phyloP scores from a whole-genome alignment of 2,888 invertebrate species.

The Schizaphis graminum region DNA sequence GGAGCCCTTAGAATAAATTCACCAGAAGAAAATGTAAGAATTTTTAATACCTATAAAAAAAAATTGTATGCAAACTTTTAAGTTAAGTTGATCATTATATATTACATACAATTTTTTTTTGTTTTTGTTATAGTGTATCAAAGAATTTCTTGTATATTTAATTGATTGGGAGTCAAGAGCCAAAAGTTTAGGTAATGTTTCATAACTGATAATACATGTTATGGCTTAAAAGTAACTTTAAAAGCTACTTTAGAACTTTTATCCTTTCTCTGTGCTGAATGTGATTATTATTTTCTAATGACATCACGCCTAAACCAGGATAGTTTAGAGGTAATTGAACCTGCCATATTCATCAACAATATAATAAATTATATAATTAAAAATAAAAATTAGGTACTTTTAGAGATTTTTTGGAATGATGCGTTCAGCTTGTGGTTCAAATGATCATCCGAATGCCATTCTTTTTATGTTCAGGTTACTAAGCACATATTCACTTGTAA shows the following conservation, averaged over 20 bases:
- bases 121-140: too few species aligned
- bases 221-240: too few species aligned
- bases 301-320: slow-evolving; percentile 10
- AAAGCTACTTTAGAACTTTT: too few species aligned
- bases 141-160: too few species aligned
- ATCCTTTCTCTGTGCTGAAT: too few species aligned
- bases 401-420: slow-evolving; percentile 30
- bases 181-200: too few species aligned
- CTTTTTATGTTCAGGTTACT: slow-evolving; percentile 25
- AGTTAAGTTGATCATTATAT: too few species aligned
- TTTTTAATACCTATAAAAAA: neutral
- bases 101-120: too few species aligned
- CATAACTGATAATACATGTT: too few species aligned
- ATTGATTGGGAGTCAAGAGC: too few species aligned
- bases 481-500: slow-evolving; percentile 17
- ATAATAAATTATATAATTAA: slow-evolving; percentile 49
- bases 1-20: slow-evolving; percentile 34
- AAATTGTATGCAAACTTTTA: too few species aligned
- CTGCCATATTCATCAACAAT: neutral
- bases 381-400: slow-evolving; percentile 58
- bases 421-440: slow-evolving; percentile 16
- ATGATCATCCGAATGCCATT: slow-evolving; percentile 27
- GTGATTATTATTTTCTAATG: too few species aligned
- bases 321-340: neutral
- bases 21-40: slow-evolving; percentile 18